These are phyloP conservation scores for Sthenelais limicola DNA, from an alignment of 2,888 invertebrate genomes.

Conservation along the genomic window DNA sequence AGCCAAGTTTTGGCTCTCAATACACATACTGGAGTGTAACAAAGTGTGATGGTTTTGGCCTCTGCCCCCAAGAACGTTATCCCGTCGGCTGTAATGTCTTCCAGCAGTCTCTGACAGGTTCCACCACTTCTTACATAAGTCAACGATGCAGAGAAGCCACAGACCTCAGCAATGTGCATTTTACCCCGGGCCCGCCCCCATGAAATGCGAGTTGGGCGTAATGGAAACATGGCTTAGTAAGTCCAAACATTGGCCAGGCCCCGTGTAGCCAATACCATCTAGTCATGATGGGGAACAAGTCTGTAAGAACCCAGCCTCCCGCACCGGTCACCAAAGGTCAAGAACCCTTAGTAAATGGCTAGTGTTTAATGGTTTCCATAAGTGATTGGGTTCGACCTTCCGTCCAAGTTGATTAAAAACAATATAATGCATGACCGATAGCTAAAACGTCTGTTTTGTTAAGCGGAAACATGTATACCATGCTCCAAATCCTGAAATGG, in stretches of 20 bases:
- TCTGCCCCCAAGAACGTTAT: no score
- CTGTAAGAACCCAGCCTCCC: background rate
- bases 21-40: no score
- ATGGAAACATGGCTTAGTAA: constrained; percentile 3
- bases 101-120: no score
- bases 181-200: background rate
- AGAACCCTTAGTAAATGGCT: background rate
- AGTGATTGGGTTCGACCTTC: background rate
- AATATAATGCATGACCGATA: no score
- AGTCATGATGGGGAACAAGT: background rate
- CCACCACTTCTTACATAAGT: constrained; percentile 16
- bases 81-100: no score
- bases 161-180: background rate
- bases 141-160: background rate
- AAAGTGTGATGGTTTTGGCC: no score
- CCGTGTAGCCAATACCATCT: background rate
- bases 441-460: no score
- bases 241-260: background rate
- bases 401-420: constrained; percentile 23
- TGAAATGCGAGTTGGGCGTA: constrained; percentile 23
- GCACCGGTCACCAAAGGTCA: constrained; percentile 14
- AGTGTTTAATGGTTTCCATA: background rate
- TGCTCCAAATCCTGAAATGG: no score
- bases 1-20: no score
- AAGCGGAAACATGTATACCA: no score